Evolutionary conservation across 2,888 invertebrate species (phyloP), one percentile per base, ranked within the genome.

Genomic region (Scaptomyza reducta): DNA sequence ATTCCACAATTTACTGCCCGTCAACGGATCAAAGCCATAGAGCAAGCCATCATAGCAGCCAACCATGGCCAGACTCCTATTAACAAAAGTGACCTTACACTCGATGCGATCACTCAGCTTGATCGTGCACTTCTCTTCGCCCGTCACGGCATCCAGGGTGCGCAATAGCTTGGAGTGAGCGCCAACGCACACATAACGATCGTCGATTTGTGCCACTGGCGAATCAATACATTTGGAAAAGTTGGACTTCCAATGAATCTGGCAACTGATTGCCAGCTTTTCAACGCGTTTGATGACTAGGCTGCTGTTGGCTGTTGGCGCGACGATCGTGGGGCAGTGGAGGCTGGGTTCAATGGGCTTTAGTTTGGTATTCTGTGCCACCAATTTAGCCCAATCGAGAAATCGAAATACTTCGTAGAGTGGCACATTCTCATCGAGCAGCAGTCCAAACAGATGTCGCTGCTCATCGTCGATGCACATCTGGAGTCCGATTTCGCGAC

Each of bases 181-280:
- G 6, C 95, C 96, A 64, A 95, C 93, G 38, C 93, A 93, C 5
- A 94, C 92, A 57, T 91, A 79, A 3, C 69, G 91, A 6, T 80
- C 84, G 33, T 89, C 79, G 77, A 89, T 90, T 76, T 93, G 93
- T 53, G 93, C 92, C 18, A 96, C 96, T 13, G 96, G 94, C 9
- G 96, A 95, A 93, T 97, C 97, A 10, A 97, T 94, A 92, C 97
- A 97, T 91, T 97, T 97, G 41, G 93, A 66, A 6, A 89, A 79
- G 63, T 89, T 74, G 1, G 73, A 59, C 27, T 77, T 87, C 90
- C 90, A 90, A 16, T 81, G 56, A 2, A 79, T 65, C n/a, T 81
- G 65, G 3, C 83, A 70, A 3, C 72, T 35, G 0, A 82, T 41
- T 0, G 51, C 22, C 0, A 79, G 65, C 27, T 61, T 62, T 13